Conservation (phyloP, 2,888 invertebrate species). For the Schrankia costaestrigalis region DNA sequence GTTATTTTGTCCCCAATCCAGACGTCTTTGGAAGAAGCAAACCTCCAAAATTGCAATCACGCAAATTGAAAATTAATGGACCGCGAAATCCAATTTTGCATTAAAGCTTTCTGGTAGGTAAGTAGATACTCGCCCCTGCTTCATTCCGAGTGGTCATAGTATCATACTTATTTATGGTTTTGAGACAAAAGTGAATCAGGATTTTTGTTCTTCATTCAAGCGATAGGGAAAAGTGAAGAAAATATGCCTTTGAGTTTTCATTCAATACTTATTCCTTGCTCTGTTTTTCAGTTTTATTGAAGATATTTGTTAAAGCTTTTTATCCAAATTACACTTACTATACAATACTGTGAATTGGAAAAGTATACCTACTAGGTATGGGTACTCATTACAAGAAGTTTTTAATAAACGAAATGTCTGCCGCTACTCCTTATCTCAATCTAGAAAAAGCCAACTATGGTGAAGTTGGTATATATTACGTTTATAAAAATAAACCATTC, state of each 20-base stretch:
- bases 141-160: conserved; percentile 34
- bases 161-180: conserved; percentile 30
- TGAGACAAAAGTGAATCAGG: conserved; percentile 26
- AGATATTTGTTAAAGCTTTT: no score
- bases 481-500: no score
- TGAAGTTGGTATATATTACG: no score
- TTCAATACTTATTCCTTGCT: background rate
- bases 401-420: no score
- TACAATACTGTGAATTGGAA: background rate
- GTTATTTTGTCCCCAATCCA: conserved; percentile 66
- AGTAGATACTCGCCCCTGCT: conserved; percentile 50
- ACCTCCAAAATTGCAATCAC: conserved; percentile 79
- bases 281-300: no score
- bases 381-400: background rate
- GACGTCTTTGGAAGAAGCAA: conserved; percentile 68
- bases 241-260: background rate
- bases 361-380: background rate
- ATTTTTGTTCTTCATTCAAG: conserved; percentile 2
- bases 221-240: background rate
- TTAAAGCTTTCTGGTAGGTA: conserved; percentile 67
- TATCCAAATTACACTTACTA: no score
- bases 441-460: no score
- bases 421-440: no score
- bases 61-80: conserved; percentile 80
- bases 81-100: conserved; percentile 78